phyloP scores from a whole-genome alignment of 2,888 invertebrate genomes.

The Ommatoiulus sabulosus region DNA sequence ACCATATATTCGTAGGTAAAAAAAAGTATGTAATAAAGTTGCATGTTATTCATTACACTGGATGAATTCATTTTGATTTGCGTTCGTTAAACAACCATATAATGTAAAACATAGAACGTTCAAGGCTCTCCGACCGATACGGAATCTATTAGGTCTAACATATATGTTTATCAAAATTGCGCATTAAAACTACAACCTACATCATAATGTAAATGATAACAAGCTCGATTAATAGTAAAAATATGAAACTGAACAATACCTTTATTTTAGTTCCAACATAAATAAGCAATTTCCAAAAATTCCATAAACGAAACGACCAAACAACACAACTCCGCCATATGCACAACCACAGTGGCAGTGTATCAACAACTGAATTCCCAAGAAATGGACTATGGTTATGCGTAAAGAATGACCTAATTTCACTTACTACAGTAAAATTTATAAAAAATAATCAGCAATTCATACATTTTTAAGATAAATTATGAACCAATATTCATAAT shows the following conservation, averaged over 20 bases:
- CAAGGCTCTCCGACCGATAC: neutral
- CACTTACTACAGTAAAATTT: neutral
- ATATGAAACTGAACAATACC: conserved; percentile 38
- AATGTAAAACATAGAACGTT: too few species aligned
- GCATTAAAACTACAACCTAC: neutral
- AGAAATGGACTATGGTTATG: too few species aligned
- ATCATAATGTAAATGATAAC: neutral
- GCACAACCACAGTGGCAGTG: neutral
- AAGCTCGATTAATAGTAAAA: neutral
- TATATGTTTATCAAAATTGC: neutral
- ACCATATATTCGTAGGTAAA: too few species aligned
- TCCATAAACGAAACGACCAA: neutral
- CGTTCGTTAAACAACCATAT: too few species aligned
- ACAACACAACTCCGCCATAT: neutral
- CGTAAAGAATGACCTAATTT: neutral
- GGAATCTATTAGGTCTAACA: conserved; percentile 5
- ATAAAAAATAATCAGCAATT: neutral
- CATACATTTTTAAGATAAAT: neutral
- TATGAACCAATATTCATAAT: neutral
- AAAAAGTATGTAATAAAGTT: too few species aligned
- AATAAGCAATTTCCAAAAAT: conserved; percentile 15
- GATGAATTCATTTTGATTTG: too few species aligned
- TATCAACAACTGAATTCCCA: neutral
- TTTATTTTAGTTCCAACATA: neutral
- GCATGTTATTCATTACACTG: too few species aligned